A percentile compares a stretch with the other conserved stretches of the same genome.
These are phyloP conservation scores for Tympanuchus pallidicinctus DNA, from an alignment of 2,113 vertebrate genomes.

Conservation along the genomic window DNA sequence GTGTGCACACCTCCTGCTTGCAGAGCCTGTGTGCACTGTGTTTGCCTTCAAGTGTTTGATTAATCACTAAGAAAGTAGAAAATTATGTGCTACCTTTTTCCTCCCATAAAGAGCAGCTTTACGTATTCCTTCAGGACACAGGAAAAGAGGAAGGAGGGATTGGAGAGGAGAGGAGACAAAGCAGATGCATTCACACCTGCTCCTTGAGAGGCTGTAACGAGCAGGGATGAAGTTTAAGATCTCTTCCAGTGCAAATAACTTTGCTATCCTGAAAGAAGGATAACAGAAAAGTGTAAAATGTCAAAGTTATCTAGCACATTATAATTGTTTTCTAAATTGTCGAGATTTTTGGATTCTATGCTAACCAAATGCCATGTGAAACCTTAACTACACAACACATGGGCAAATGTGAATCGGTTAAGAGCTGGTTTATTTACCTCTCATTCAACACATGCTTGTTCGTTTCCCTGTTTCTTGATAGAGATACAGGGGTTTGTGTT, in stretches of 20 bases:
- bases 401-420: not conserved
- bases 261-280: not conserved
- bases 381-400: not conserved
- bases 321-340: not conserved
- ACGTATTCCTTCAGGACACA: conserved; percentile 1
- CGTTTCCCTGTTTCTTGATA: not conserved
- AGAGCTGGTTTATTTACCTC: not conserved
- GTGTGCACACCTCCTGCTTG: not conserved
- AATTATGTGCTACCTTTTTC: not conserved
- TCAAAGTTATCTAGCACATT: not conserved
- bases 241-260: not conserved
- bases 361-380: not conserved
- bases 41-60: conserved; percentile 28
- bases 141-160: not conserved
- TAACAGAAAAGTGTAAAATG: not conserved
- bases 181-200: not conserved
- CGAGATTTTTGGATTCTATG: not conserved
- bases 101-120: not conserved
- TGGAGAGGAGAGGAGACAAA: not conserved
- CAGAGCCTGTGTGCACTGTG: not conserved
- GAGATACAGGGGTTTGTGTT: not conserved
- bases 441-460: not conserved
- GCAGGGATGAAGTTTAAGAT: not conserved
- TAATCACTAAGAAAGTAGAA: not conserved
- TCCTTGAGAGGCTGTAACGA: not conserved